phyloP scores from a whole-genome alignment of 2,113 vertebrate genomes.

The Glareola pratincola region DNA sequence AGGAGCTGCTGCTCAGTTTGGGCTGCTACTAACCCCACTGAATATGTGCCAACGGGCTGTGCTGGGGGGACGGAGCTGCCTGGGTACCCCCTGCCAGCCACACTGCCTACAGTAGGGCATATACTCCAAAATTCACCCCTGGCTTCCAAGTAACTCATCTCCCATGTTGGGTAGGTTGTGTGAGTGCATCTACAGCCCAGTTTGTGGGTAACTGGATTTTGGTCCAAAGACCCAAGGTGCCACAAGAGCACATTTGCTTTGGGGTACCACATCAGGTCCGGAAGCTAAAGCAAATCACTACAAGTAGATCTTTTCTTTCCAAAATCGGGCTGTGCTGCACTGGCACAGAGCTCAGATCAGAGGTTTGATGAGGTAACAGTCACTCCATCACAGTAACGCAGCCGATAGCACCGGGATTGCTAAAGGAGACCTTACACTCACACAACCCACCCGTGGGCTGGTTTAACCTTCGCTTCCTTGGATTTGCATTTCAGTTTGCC shows the following conservation, averaged over 20 bases:
- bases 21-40: not conserved
- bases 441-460: not conserved
- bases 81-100: accelerated
- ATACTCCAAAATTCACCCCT: not conserved
- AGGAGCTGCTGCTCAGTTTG: not conserved
- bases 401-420: not conserved
- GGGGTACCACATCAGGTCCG: not conserved
- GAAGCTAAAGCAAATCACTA: accelerated
- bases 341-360: not conserved
- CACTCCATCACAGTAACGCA: not conserved
- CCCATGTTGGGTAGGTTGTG: not conserved
- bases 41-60: accelerated
- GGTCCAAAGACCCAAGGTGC: not conserved
- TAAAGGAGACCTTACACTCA: not conserved
- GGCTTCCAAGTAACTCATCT: not conserved
- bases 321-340: not conserved
- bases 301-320: not conserved
- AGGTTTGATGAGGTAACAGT: not conserved
- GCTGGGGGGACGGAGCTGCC: not conserved
- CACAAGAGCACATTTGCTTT: not conserved
- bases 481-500: not conserved
- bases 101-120: not conserved
- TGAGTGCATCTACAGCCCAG: not conserved
- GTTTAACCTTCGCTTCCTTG: not conserved
- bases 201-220: not conserved